A percentile compares a stretch with the other conserved stretches of the same genome.
Evolutionary conservation across 1,140 invertebrate species (phyloP).

Genomic region (Papilio polytes): DNA sequence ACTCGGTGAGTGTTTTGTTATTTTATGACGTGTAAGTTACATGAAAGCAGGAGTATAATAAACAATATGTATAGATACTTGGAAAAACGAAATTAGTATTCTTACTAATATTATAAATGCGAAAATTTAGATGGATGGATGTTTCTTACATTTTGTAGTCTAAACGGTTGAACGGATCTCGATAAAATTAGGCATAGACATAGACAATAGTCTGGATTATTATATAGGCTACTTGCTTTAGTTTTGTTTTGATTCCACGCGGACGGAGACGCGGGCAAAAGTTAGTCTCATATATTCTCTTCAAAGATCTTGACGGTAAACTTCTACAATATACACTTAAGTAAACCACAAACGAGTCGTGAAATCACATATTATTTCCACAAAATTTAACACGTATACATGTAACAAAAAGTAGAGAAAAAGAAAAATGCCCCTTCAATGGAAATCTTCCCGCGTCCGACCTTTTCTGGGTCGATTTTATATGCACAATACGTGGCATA

Average conservation of each 20-base stretch:
- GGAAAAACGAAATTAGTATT: neutral
- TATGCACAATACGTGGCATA: conserved; percentile 59
- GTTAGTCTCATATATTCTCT: neutral
- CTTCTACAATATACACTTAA: neutral
- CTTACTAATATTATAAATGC: too few relatives aligned
- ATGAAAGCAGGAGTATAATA: neutral
- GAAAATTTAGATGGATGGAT: too few relatives aligned
- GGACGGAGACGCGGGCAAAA: too few relatives aligned
- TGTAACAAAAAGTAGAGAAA: conserved; percentile 52
- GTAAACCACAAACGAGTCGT: conserved; percentile 54
- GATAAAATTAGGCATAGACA: too few relatives aligned
- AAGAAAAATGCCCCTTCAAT: conserved; percentile 49
- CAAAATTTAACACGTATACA: conserved; percentile 67
- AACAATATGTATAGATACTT: neutral
- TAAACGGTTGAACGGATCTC: too few relatives aligned
- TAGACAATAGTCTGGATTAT: too few relatives aligned
- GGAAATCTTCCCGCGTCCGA: conserved; percentile 63
- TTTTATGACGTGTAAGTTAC: neutral
- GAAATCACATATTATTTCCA: conserved; percentile 64
- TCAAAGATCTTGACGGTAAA: neutral
- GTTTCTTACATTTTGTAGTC: too few relatives aligned
- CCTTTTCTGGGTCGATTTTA: conserved; percentile 61
- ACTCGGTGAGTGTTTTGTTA: neutral
- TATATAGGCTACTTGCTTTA: too few relatives aligned
- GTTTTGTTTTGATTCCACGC: too few relatives aligned